These are phyloP conservation scores for Eulemur rubriventer DNA, from an alignment of 2,797 vertebrate species.

Conservation along the genomic window DNA sequence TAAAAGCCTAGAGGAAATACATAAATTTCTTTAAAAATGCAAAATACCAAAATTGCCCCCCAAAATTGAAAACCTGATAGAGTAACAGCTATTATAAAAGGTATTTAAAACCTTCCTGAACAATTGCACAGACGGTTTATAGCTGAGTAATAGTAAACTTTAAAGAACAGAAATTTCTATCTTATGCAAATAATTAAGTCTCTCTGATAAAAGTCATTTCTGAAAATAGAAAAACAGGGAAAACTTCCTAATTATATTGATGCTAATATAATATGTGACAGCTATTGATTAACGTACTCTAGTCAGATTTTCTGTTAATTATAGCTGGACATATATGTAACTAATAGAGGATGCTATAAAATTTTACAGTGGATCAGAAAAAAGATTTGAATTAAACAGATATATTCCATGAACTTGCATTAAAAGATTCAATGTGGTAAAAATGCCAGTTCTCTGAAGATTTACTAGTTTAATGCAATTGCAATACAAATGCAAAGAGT, in stretches of 20 bases:
- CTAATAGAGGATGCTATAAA: background rate
- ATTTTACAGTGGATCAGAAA: background rate
- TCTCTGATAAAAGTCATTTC: background rate
- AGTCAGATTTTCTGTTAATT: background rate
- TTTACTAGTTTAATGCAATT: conserved; percentile 41
- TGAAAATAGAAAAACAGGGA: conserved; percentile 23
- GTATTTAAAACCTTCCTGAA: conserved; percentile 9
- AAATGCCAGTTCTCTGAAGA: background rate
- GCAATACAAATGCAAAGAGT: background rate
- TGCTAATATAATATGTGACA: background rate
- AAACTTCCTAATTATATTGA: background rate
- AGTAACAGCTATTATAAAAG: background rate
- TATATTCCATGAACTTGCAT: background rate
- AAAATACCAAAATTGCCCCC: background rate
- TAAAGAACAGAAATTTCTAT: background rate
- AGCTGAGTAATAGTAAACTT: conserved; percentile 36
- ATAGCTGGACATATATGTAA: background rate
- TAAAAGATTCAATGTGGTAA: background rate
- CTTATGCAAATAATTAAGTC: conserved; percentile 18
- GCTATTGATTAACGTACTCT: background rate
- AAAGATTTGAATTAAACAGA: background rate
- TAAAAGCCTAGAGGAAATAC: background rate
- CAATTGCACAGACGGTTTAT: conserved; percentile 2
- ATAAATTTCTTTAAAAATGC: background rate
- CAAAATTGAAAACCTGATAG: background rate